Evolutionary conservation across 2,888 invertebrate genomes (phyloP).

Genomic region (Diploptera punctata): DNA sequence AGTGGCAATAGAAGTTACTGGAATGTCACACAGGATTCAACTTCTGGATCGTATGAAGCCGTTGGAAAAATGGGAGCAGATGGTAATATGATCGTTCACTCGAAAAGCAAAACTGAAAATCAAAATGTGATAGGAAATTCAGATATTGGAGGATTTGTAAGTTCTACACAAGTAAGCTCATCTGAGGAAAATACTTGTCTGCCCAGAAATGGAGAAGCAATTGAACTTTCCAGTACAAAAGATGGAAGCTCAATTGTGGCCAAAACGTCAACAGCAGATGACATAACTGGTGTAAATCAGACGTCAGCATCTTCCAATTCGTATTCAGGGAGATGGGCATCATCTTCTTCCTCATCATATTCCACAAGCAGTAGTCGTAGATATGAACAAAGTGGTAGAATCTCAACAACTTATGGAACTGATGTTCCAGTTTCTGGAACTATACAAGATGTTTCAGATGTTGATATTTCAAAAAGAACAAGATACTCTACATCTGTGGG

Average conservation of each 20-base stretch:
- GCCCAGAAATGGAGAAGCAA: neutral
- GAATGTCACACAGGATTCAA: conserved; percentile 41
- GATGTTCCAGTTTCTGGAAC: too few relatives aligned
- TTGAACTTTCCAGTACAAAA: neutral
- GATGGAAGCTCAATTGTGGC: too few relatives aligned
- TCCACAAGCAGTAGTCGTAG: conserved; percentile 3
- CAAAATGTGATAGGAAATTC: conserved; percentile 38
- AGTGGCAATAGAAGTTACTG: conserved; percentile 34
- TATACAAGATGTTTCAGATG: too few relatives aligned
- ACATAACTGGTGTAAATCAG: neutral
- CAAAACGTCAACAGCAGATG: neutral
- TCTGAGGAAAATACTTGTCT: conserved; percentile 36
- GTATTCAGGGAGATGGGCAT: conserved; percentile 21
- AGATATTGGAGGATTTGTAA: conserved; percentile 35
- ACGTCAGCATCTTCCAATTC: neutral
- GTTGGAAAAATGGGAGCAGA: conserved; percentile 34
- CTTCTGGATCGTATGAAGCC: conserved; percentile 37
- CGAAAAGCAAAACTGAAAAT: conserved; percentile 36
- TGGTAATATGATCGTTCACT: conserved; percentile 37
- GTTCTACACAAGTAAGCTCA: conserved; percentile 28
- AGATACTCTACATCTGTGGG: too few relatives aligned
- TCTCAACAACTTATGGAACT: too few relatives aligned
- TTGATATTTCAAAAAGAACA: too few relatives aligned
- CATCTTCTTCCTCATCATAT: conserved; percentile 37
- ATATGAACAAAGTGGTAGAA: neutral